phyloP scores from a whole-genome alignment of 2,888 invertebrate genomes.

The Drosophila testacea region DNA sequence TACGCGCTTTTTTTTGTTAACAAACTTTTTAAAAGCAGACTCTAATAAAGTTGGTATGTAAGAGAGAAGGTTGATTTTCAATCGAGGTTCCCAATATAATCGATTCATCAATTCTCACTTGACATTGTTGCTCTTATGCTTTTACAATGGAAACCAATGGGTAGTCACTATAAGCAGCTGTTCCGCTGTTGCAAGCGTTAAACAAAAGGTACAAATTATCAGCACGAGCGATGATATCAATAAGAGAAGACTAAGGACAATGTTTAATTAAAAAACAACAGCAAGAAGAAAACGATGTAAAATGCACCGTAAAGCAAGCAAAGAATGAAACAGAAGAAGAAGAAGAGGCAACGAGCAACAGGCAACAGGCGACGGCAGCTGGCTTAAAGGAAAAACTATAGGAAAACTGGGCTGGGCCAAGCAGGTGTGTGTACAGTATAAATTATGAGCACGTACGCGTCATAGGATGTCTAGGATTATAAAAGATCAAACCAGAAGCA shows the following conservation, averaged over 20 bases:
- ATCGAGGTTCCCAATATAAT: too few species aligned
- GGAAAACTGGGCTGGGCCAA: constrained; percentile 30
- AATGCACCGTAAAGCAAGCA: constrained; percentile 11
- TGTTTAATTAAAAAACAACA: constrained; percentile 54
- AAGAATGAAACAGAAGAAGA: not conserved
- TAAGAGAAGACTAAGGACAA: constrained; percentile 19
- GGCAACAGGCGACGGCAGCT: constrained; percentile 57
- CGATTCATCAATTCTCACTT: constrained; percentile 1
- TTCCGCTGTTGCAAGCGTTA: constrained; percentile 11
- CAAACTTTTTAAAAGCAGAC: too few species aligned
- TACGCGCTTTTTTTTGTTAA: too few species aligned
- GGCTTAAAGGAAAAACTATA: constrained; percentile 44
- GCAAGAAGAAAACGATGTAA: constrained; percentile 26
- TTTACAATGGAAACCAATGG: not conserved
- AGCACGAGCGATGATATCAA: constrained; percentile 42
- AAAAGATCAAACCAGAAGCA: constrained; percentile 54
- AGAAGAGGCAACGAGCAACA: constrained; percentile 30
- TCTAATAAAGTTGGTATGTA: too few species aligned
- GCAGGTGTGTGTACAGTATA: constrained; percentile 56
- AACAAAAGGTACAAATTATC: constrained; percentile 45
- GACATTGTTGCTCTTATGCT: constrained; percentile 4
- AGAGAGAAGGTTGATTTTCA: too few species aligned
- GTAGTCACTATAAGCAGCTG: constrained; percentile 38
- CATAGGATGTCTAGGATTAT: constrained; percentile 60
- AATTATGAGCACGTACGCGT: constrained; percentile 73